Conservation (phyloP, 2,888 invertebrate genomes). For the Xanthorhoe spadicearia region DNA sequence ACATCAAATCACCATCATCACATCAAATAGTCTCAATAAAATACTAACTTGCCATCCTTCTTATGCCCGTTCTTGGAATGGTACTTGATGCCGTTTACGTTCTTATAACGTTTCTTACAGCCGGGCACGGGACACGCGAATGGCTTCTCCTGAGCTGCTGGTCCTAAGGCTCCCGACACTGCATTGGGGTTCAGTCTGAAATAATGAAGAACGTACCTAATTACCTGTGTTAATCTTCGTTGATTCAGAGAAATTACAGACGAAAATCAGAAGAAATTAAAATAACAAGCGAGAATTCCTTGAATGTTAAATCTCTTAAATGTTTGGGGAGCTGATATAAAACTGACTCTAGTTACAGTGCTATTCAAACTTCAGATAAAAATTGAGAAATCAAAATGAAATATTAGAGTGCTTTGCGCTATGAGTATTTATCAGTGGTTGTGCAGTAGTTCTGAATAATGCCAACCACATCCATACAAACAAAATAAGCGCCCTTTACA, state of each 20-base stretch:
- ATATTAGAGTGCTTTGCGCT: background rate
- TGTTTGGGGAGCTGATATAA: no score
- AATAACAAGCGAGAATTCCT: no score
- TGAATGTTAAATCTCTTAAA: no score
- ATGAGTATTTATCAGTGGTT: background rate
- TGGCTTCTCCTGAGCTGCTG: constrained; percentile 88
- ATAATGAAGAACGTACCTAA: background rate
- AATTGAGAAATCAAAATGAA: background rate
- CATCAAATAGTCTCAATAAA: background rate
- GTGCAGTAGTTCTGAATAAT: no score
- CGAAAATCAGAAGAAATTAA: no score
- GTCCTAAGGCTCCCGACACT: constrained; percentile 64
- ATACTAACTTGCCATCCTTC: constrained; percentile 91
- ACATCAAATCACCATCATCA: background rate
- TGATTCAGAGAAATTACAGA: no score
- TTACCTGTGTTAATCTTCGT: no score
- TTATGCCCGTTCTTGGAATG: constrained; percentile 95
- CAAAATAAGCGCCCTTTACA: no score
- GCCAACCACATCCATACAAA: no score
- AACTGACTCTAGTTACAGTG: no score
- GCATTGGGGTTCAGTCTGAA: constrained; percentile 70
- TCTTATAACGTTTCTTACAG: constrained; percentile 94
- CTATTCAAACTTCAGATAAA: background rate
- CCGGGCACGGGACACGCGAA: constrained; percentile 94
- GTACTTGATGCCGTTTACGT: constrained; percentile 94